phyloP scores from a whole-genome alignment of 1,140 invertebrate genomes.

The Aphaenogaster rudis region DNA sequence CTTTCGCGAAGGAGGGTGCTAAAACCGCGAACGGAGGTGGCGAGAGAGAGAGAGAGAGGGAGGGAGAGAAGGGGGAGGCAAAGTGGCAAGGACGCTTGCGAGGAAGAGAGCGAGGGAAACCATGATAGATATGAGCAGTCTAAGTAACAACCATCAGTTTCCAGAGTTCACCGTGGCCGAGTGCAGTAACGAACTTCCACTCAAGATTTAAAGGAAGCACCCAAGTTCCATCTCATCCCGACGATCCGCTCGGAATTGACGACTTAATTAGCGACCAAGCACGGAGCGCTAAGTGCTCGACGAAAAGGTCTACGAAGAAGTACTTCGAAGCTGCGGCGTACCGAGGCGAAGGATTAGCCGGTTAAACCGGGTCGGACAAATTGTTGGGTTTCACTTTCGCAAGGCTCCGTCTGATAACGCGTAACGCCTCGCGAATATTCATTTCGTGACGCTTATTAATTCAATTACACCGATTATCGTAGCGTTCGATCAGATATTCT shows the following conservation, averaged over 20 bases:
- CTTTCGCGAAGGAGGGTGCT: conserved; percentile 69
- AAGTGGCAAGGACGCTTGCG: conserved; percentile 37
- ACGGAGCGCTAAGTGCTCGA: conserved; percentile 56
- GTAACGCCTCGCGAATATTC: conserved; percentile 57
- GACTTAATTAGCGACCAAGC: conserved; percentile 77
- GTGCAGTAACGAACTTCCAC: conserved; percentile 72
- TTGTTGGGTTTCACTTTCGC: conserved; percentile 62
- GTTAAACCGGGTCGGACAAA: conserved; percentile 63
- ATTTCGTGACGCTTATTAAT: conserved; percentile 58
- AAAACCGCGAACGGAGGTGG: conserved; percentile 71
- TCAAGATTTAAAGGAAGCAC: conserved; percentile 74
- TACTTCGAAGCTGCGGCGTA: conserved; percentile 45
- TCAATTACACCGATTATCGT: conserved; percentile 44
- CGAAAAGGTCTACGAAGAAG: conserved; percentile 63
- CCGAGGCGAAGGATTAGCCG: conserved; percentile 54
- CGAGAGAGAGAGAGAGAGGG: not conserved
- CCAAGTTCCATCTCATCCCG: conserved; percentile 54
- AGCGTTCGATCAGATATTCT: conserved; percentile 34
- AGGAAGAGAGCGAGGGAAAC: conserved; percentile 43
- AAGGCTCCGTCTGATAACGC: conserved; percentile 50
- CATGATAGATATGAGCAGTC: conserved; percentile 83
- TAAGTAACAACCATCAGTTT: conserved; percentile 82
- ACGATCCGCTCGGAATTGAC: conserved; percentile 71
- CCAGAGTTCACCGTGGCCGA: conserved; percentile 71
- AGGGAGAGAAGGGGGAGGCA: not conserved